phyloP scores from a whole-genome alignment of 2,797 vertebrate species.

The Esox masquinongy region DNA sequence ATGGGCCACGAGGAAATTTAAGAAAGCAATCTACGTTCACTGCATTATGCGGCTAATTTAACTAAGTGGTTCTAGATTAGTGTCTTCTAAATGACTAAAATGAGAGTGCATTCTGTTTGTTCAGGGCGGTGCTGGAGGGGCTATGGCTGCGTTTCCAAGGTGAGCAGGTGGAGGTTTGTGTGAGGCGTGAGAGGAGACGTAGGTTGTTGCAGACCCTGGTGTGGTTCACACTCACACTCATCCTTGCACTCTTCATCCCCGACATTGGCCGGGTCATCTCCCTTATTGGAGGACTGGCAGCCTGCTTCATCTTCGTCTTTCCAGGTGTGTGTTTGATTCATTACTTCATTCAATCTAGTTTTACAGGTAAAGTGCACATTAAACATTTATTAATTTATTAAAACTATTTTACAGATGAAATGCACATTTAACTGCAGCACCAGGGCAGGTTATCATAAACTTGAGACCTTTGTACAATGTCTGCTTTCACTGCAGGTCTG shows the following conservation, averaged over 20 bases:
- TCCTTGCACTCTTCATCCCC: slow-evolving; percentile 94
- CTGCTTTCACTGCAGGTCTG: slow-evolving; percentile 76
- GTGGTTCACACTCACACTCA: slow-evolving; percentile 91
- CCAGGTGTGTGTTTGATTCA: slow-evolving; percentile 72
- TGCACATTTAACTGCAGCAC: too few species aligned
- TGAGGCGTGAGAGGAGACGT: slow-evolving; percentile 82
- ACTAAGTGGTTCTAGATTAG: not conserved
- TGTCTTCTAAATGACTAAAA: too few species aligned
- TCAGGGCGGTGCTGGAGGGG: slow-evolving; percentile 91
- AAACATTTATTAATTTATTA: not conserved
- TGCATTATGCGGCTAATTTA: too few species aligned
- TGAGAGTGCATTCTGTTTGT: slow-evolving; percentile 17
- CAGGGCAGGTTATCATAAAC: not conserved
- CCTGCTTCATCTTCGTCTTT: slow-evolving; percentile 97
- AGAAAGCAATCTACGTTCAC: too few species aligned
- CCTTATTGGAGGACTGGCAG: slow-evolving; percentile 90
- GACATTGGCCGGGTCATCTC: slow-evolving; percentile 97
- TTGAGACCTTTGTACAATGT: slow-evolving; percentile 4
- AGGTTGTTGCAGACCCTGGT: slow-evolving; percentile 85
- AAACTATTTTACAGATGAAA: too few species aligned
- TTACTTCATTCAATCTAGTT: not conserved
- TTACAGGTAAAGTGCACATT: too few species aligned
- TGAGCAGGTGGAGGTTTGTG: slow-evolving; percentile 86
- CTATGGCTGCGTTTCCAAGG: slow-evolving; percentile 92
- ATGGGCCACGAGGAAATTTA: too few species aligned